phyloP scores from a whole-genome alignment of 2,888 invertebrate species.

The Tenthredo notha region DNA sequence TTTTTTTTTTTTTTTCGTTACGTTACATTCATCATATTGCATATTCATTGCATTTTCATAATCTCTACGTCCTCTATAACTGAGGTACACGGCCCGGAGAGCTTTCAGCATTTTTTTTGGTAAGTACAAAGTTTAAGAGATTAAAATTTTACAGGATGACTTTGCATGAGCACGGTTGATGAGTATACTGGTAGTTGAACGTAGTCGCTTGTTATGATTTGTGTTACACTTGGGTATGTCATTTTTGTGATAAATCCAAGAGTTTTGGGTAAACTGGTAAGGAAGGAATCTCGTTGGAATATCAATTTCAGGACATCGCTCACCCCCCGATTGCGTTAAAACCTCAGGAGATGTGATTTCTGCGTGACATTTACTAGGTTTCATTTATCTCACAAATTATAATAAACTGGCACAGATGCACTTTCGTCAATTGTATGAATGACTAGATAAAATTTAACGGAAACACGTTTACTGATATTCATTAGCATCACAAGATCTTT shows the following conservation, averaged over 20 bases:
- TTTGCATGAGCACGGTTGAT: conserved; percentile 59
- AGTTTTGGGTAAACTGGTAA: conserved; percentile 48
- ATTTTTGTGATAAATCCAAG: conserved; percentile 53
- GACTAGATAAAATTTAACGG: background rate
- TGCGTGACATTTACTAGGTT: conserved; percentile 55
- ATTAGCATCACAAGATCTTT: background rate
- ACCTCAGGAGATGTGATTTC: conserved; percentile 77
- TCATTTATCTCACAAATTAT: conserved; percentile 12
- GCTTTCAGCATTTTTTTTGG: conserved; percentile 7
- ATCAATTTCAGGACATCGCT: conserved; percentile 58
- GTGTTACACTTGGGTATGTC: conserved; percentile 48
- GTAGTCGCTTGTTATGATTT: conserved; percentile 44
- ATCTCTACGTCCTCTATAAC: conserved; percentile 36
- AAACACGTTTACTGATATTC: background rate
- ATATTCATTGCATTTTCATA: conserved; percentile 40
- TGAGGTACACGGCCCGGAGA: conserved; percentile 36
- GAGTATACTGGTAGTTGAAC: conserved; percentile 53
- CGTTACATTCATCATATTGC: conserved; percentile 19
- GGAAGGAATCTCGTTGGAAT: conserved; percentile 54
- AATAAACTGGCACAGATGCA: conserved; percentile 42
- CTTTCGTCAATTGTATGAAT: conserved; percentile 46
- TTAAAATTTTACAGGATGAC: conserved; percentile 29
- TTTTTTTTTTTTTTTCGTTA: background rate
- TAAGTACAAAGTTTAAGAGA: conserved; percentile 31
- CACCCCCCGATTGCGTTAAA: conserved; percentile 15